phyloP scores from a whole-genome alignment of 2,113 vertebrate species.

The Pleuronectes platessa region DNA sequence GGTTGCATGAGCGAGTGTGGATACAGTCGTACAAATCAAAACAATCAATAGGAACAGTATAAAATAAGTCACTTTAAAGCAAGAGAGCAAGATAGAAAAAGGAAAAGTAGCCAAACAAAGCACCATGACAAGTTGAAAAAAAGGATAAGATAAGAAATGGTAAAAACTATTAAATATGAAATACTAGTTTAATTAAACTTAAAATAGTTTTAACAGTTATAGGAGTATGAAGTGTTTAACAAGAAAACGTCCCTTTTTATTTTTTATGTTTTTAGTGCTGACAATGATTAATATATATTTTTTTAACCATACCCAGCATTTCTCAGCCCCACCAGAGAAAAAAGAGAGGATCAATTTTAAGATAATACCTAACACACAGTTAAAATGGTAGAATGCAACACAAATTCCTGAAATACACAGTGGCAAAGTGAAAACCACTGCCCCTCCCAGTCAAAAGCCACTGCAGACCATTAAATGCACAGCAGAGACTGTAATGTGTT shows the following conservation, averaged over 20 bases:
- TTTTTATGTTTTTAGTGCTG: neutral
- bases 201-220: slow-evolving; percentile 22
- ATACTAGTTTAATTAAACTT: slow-evolving; percentile 3
- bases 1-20: neutral
- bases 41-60: neutral
- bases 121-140: neutral
- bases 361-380: no score
- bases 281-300: no score
- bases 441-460: no score
- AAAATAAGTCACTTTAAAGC: neutral
- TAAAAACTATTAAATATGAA: neutral
- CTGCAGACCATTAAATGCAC: no score
- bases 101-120: neutral
- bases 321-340: no score
- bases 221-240: neutral
- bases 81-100: neutral
- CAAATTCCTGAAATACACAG: no score
- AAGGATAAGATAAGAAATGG: neutral
- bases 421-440: no score
- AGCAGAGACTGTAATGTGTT: no score
- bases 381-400: no score
- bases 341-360: no score
- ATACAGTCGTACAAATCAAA: neutral
- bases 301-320: no score
- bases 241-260: neutral